These are phyloP conservation scores for Tor tambroides DNA, from an alignment of 2,113 vertebrate genomes.

Conservation along the genomic window DNA sequence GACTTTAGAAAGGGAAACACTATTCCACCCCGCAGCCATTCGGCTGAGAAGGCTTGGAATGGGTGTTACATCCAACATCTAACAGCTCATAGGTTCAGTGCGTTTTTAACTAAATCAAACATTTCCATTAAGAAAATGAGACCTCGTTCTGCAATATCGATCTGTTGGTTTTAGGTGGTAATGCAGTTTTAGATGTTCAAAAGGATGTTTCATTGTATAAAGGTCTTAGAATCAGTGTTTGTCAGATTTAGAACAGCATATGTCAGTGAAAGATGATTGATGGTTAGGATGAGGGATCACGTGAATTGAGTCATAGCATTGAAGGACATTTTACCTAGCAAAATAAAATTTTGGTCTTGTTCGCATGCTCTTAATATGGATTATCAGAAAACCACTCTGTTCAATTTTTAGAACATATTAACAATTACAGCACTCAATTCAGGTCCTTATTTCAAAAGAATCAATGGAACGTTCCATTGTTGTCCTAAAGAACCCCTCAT, in stretches of 20 bases:
- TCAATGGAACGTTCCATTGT: neutral
- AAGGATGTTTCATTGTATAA: neutral
- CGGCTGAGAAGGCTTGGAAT: slow-evolving; percentile 45
- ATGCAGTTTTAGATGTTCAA: neutral
- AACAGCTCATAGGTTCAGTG: slow-evolving; percentile 1
- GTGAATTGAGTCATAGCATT: neutral
- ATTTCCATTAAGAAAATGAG: slow-evolving; percentile 33
- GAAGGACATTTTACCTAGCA: neutral
- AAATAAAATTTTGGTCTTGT: neutral
- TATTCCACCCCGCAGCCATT: slow-evolving; percentile 52
- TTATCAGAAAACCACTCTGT: neutral
- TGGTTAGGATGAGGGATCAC: neutral
- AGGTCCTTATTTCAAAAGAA: neutral
- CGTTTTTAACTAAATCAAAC: neutral
- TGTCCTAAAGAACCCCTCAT: neutral
- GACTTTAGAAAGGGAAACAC: slow-evolving; percentile 65
- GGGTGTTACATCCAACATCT: slow-evolving; percentile 42
- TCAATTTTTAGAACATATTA: neutral
- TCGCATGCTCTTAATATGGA: neutral
- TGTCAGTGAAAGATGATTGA: neutral
- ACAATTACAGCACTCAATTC: neutral
- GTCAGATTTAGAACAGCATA: neutral
- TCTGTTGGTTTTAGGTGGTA: neutral
- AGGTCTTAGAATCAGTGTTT: neutral
- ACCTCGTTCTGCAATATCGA: neutral